Conservation (phyloP, 2,797 vertebrate genomes). For the Danio albolineatus region DNA sequence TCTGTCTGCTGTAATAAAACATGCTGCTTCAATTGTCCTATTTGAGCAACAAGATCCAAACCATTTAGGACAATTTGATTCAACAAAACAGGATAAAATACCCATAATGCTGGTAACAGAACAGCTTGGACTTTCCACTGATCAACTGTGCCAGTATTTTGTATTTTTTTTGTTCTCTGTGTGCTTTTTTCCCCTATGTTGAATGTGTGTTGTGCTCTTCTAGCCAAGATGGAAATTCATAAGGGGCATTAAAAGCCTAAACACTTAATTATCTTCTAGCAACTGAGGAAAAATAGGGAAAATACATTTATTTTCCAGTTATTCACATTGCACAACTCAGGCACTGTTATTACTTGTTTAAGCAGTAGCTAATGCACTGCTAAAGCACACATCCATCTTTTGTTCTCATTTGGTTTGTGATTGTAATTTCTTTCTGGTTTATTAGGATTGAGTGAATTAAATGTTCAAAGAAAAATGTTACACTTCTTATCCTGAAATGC, state of each 20-base stretch:
- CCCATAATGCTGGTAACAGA: conserved; percentile 36
- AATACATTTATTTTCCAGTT: conserved; percentile 24
- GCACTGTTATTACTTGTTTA: conserved; percentile 14
- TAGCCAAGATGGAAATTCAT: conserved; percentile 44
- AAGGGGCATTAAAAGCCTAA: conserved; percentile 38
- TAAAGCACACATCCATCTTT: not conserved
- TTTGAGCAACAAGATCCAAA: conserved; percentile 64
- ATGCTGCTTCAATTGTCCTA: conserved; percentile 56
- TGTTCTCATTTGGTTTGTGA: conserved; percentile 3
- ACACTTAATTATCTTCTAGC: conserved; percentile 52
- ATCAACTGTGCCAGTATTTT: conserved; percentile 40
- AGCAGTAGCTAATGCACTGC: not conserved
- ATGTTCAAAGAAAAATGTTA: not conserved
- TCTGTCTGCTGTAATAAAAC: conserved; percentile 62
- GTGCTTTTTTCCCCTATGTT: conserved; percentile 22
- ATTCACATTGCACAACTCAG: conserved; percentile 17
- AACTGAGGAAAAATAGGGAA: conserved; percentile 32
- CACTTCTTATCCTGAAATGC: not conserved
- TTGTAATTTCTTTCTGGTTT: not conserved
- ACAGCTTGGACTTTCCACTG: conserved; percentile 24
- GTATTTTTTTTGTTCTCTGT: conserved; percentile 15
- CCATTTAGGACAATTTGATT: conserved; percentile 54
- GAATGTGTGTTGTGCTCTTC: conserved; percentile 35
- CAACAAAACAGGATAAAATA: conserved; percentile 48
- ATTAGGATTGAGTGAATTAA: not conserved